Evolutionary conservation across 2,113 vertebrate species (phyloP), one percentile per base, ranked within the genome.

Genomic region (Alaudala cheleensis): DNA sequence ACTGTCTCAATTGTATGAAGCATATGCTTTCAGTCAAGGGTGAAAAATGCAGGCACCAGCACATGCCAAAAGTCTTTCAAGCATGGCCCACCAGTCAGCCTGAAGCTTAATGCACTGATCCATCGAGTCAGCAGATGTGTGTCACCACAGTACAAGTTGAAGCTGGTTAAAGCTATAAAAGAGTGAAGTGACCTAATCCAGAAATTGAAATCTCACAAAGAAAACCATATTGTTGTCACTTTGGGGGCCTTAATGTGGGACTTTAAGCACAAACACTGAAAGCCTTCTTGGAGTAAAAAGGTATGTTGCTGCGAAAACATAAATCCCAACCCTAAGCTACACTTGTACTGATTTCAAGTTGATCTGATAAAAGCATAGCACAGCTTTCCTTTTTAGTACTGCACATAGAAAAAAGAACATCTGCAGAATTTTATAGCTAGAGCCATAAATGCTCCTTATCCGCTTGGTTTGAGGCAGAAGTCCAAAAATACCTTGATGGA

Each of bases 1-100:
- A 99, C 98, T 98, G 98, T 98, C 98, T 99, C 95, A 95, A 99
- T 98, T 99, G 99, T 99, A 98, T 96, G 62, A 97, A 98, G 98
- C 99, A 99, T 98, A 98, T 99, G 99, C 99, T 99, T 98, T 98
- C 98, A 98, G 99, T 99, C 99, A 99, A 98, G 99, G 98, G 99
- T 99, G 99, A 99, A 99, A 98, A 98, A 99, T 98, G 98, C 98
- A 98, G 98, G 99, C 98, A 98, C 98, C 98, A 98, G 98, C 98
- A 98, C 98, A 98, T 98, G 99, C 99, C 99, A 99, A 98, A 98
- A 98, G 98, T 98, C 99, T 98, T 98, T 99, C 98, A 98, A 99
- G 99, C 99, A 98, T 98, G 98, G 98, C 98, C 98, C 98, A 98
- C 98, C 98, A 98, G 98, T 98, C 98, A 98, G 98, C 98, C 99